Base-by-base conservation (phyloP, 2,797 vertebrate genomes). In the Aeoliscus strigatus region DNA sequence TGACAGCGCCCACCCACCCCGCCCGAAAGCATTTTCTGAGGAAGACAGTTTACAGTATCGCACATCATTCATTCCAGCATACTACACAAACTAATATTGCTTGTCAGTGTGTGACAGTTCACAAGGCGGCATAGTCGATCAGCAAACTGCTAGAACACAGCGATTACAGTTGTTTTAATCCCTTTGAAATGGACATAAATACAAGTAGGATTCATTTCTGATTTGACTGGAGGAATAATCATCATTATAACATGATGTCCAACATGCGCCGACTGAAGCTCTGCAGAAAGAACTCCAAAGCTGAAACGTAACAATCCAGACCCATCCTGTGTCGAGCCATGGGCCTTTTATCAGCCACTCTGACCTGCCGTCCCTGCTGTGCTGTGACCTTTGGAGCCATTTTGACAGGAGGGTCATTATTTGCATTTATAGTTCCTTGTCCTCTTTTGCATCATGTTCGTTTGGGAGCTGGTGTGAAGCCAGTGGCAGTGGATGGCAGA, bases 141-240 rank as follows among this genome's bases (percentile, higher is more conserved):
- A 53, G 49, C 45, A 39, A 75, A 77, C 73, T 78, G 70, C 60
- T 77, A 74, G 30, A 77, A 80, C 75, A 72, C 70, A 72, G 76
- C 50, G 3, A 48, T 49, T 16, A 24, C 40, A 46, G 23, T 17
- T n/a, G n/a, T 66, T 29, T 15, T 41, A 51, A 51, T 53, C 48
- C 46, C 35, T 51, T 53, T 45, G n/a, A 62, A 16, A 13, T 50
- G 57, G 30, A 42, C 41, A 61, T 51, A 40, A 38, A 41, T n/a
- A 15, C n/a, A 30, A 50, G 11, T 3, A 18, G 18, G 42, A 36
- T 42, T 44, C 3, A 5, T 36, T 29, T 51, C 35, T 18, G 4
- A 52, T 40, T 33, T 24, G 28, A 41, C 21, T 11, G 8, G 8
- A 65, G 31, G 39, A 11, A 45, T 28, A 3, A 35, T 29, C 7